These are phyloP conservation scores for Bellardia pandia DNA, from an alignment of 2,888 invertebrate genomes.

Conservation along the genomic window DNA sequence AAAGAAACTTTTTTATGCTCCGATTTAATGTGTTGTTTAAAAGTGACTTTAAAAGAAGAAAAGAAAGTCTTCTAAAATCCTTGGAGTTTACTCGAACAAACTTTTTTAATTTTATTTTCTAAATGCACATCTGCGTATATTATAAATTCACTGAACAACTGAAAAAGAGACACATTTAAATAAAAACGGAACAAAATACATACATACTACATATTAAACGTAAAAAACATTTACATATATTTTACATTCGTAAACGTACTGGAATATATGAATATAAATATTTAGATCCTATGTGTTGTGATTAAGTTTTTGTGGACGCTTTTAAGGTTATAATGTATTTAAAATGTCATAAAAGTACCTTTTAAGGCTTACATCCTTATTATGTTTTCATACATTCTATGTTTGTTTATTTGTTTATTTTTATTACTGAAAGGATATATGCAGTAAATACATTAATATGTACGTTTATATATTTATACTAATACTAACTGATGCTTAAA, in stretches of 20 bases:
- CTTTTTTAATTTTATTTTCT: conserved; percentile 21
- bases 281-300: too few species aligned
- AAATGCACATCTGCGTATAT: conserved; percentile 9
- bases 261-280: background rate
- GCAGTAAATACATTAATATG: background rate
- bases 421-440: background rate
- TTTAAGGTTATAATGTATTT: background rate
- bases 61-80: background rate
- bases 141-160: background rate
- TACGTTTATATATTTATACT: background rate
- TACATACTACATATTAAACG: background rate
- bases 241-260: background rate
- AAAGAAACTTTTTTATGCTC: conserved; percentile 17
- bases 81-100: background rate
- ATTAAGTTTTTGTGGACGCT: background rate
- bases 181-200: background rate
- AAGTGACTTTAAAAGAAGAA: background rate
- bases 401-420: background rate
- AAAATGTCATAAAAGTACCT: conserved; percentile 4
- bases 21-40: conserved; percentile 14
- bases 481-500: background rate
- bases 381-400: background rate
- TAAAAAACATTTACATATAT: background rate
- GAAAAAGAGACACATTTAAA: background rate
- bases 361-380: background rate